A percentile compares a stretch with the other conserved stretches of the same genome.
phyloP scores from a whole-genome alignment of 2,113 vertebrate species.

The Casuarius casuarius region DNA sequence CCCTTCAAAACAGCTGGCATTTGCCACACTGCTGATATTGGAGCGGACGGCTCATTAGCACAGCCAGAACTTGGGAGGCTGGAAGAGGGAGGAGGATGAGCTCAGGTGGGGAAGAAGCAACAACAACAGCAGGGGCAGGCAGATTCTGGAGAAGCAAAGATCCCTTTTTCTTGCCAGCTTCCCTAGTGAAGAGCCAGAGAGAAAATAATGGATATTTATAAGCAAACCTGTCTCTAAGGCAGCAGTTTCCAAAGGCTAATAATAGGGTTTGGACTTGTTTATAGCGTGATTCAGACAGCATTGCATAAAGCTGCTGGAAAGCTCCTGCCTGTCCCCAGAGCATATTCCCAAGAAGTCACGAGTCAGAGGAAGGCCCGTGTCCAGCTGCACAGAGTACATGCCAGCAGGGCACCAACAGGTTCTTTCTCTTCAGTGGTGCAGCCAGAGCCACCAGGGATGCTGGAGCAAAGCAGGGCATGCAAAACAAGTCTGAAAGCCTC shows the following conservation, averaged over 20 bases:
- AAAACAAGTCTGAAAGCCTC: neutral
- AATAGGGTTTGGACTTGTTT: conserved; percentile 18
- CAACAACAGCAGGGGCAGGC: neutral
- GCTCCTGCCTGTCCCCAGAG: neutral
- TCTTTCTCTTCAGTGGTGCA: neutral
- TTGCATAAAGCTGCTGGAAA: conserved; percentile 20
- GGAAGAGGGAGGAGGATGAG: neutral
- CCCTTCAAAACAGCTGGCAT: neutral
- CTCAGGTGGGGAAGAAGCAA: neutral
- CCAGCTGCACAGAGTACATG: neutral
- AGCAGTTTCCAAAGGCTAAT: conserved; percentile 57
- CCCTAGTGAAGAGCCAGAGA: neutral
- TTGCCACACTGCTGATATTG: neutral
- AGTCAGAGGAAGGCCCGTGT: neutral
- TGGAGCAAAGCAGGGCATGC: neutral
- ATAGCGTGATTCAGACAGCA: neutral
- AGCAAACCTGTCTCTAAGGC: conserved; percentile 59
- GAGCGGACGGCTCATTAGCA: neutral
- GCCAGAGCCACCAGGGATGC: neutral
- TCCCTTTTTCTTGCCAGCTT: neutral
- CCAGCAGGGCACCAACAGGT: neutral
- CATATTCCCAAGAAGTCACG: neutral
- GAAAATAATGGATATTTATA: conserved; percentile 18
- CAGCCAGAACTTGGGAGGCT: neutral
- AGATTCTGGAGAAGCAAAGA: neutral